Evolutionary conservation across 2,797 vertebrate species (phyloP).

Genomic region (Pseudomugil tenellus): DNA sequence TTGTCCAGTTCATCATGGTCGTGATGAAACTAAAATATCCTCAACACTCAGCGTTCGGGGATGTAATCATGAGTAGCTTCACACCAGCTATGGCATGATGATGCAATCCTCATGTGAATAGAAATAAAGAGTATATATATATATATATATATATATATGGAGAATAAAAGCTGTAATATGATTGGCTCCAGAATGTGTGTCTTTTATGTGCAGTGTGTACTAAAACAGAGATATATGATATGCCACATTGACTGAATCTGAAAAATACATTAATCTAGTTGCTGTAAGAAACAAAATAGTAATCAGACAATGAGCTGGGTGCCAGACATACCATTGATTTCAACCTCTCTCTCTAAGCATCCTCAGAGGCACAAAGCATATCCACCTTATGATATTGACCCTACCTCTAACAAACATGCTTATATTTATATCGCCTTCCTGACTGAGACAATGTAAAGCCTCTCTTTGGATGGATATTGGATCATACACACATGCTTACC

Average conservation of each 20-base stretch:
- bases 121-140: too few species aligned
- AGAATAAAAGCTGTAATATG: slow-evolving; percentile 11
- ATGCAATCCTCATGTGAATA: too few species aligned
- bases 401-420: slow-evolving; percentile 77
- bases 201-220: slow-evolving; percentile 7
- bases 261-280: slow-evolving; percentile 56
- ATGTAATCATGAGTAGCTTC: too few species aligned
- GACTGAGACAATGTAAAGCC: slow-evolving; percentile 68
- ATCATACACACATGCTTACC: slow-evolving; percentile 78
- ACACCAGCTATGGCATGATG: too few species aligned
- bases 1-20: too few species aligned
- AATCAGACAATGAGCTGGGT: slow-evolving; percentile 72
- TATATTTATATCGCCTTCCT: slow-evolving; percentile 76
- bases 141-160: too few species aligned
- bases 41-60: too few species aligned
- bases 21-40: too few species aligned
- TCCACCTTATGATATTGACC: slow-evolving; percentile 77
- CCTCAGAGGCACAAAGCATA: slow-evolving; percentile 67
- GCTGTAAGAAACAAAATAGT: slow-evolving; percentile 69
- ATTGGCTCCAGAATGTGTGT: background rate
- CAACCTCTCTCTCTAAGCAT: slow-evolving; percentile 72
- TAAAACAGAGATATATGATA: slow-evolving; percentile 28
- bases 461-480: slow-evolving; percentile 73
- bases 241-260: slow-evolving; percentile 39
- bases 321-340: slow-evolving; percentile 74